Evolutionary conservation across 2,888 invertebrate species (phyloP), one percentile per base, ranked within the genome.

Genomic region (Diadegma fenestrale): DNA sequence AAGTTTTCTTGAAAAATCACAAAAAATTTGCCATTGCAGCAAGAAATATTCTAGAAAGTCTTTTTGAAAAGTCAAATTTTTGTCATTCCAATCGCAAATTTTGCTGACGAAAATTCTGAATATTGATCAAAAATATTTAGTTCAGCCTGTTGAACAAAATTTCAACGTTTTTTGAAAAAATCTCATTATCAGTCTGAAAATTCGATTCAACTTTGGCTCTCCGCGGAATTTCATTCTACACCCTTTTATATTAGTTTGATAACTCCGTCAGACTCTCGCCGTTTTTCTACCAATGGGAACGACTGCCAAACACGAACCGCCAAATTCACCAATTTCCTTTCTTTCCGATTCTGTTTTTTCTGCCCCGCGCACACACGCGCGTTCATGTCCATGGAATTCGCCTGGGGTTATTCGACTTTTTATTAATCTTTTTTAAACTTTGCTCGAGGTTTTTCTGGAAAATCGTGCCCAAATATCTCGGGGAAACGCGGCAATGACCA

Each of bases 201-300:
- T 75, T 75, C 58, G 61, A 43, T 75, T 22, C 17, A 22, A 26
- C 41, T 10, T 58, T 41, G 26, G 8, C n/a, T 26, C 41, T 61
- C 26, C 22, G 7, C 37, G 26, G 10, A 43, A 61, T 12, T 73
- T 73, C 8, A 43, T 73, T 43, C 41, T 26, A 43, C 17, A 58
- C 12, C 26, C 43, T 43, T 73, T n/a, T 43, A 12, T 26, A 37
- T 72, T 17, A 37, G 37, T 61, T 19, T 1, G 14, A 73, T 12
- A 58, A 61, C 41, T 73, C 41, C 30, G 7, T 0, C 7, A 26
- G n/a, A n/a, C 43, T 22, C 51, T 76, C 37, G 30, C 33, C 14
- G 19, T 26, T 33, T 14, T 5, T 64, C 51, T 64, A 61, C 6
- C 17, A 26, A n/a, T 68, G 45, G 30, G 12, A 58, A 26, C 58